Evolutionary conservation across 2,888 invertebrate species (phyloP).

Genomic region (Isoperla grammatica): DNA sequence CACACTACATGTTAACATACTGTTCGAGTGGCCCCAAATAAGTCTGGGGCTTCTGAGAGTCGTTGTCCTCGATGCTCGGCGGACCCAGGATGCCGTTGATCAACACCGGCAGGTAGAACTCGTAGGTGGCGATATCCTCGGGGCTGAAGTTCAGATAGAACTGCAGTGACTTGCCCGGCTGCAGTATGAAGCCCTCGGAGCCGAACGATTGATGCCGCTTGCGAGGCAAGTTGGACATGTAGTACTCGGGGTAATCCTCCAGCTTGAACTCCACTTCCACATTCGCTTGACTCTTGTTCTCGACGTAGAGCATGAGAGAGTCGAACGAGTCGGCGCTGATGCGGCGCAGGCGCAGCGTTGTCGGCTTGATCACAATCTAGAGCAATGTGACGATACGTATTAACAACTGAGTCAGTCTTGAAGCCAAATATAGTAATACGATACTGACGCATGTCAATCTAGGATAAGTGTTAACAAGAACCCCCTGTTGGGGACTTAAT

Average conservation of each 20-base stretch:
- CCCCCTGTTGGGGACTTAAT: too few relatives aligned
- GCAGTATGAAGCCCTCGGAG: not conserved
- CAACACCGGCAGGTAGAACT: constrained; percentile 54
- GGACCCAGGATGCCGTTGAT: constrained; percentile 56
- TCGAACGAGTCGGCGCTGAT: constrained; percentile 41
- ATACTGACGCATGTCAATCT: too few relatives aligned
- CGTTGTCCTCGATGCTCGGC: constrained; percentile 40
- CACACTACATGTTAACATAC: constrained; percentile 5
- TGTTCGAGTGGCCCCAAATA: constrained; percentile 29
- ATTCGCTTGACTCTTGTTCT: constrained; percentile 38
- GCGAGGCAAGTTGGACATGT: constrained; percentile 33
- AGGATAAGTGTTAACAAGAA: too few relatives aligned
- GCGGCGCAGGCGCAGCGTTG: constrained; percentile 47
- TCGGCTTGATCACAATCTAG: constrained; percentile 46
- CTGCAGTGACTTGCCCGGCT: constrained; percentile 33
- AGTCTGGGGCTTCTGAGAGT: constrained; percentile 30
- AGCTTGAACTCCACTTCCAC: constrained; percentile 38
- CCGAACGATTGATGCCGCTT: not conserved
- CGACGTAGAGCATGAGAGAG: constrained; percentile 36
- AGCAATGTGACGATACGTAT: constrained; percentile 45
- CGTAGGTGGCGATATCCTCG: constrained; percentile 47
- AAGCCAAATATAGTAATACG: too few relatives aligned
- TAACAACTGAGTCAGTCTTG: too few relatives aligned
- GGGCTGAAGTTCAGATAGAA: constrained; percentile 45
- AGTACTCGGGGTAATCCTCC: constrained; percentile 41